Percentiles rank a stretch among this genome's conserved stretches.
These are phyloP conservation scores for Drosophila lowei DNA, from an alignment of 1,140 invertebrate species.

Conservation along the genomic window DNA sequence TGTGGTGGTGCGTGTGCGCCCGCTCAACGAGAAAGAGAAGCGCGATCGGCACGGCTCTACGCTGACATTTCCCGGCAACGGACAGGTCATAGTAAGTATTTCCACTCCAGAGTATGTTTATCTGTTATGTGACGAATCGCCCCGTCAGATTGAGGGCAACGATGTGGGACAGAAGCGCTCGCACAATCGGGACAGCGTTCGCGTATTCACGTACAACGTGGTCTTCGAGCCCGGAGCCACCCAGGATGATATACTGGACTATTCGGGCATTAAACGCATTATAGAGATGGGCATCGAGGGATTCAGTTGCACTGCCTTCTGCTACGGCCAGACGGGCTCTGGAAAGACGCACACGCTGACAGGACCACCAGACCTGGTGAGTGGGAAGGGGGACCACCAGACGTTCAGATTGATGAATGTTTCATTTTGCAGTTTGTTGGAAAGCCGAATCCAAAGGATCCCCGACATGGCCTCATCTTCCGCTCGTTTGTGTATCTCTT, in stretches of 20 bases:
- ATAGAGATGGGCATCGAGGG: conserved; percentile 96
- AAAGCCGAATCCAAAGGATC: conserved; percentile 79
- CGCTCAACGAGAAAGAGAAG: conserved; percentile 88
- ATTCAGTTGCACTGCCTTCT: conserved; percentile 96
- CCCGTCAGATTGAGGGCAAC: conserved; percentile 82
- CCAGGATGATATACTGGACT: conserved; percentile 91
- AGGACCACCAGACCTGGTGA: conserved; percentile 93
- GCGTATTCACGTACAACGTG: conserved; percentile 93
- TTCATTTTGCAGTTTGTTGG: conserved; percentile 60
- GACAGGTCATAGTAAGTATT: conserved; percentile 88
- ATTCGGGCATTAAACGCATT: conserved; percentile 92
- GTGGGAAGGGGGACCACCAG: conserved; percentile 39
- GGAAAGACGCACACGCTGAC: conserved; percentile 98
- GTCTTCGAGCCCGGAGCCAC: conserved; percentile 94
- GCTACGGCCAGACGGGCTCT: conserved; percentile 98
- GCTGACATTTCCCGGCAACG: conserved; percentile 90
- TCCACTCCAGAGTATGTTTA: neutral
- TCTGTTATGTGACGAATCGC: neutral
- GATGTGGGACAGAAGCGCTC: conserved; percentile 78
- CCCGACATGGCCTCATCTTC: conserved; percentile 93
- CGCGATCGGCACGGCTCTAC: conserved; percentile 86
- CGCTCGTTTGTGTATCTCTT: conserved; percentile 96
- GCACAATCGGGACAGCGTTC: conserved; percentile 86
- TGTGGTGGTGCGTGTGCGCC: conserved; percentile 90
- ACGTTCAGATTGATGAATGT: neutral